Base-by-base conservation (phyloP, 2,888 invertebrate species). In the Tyria jacobaeae region DNA sequence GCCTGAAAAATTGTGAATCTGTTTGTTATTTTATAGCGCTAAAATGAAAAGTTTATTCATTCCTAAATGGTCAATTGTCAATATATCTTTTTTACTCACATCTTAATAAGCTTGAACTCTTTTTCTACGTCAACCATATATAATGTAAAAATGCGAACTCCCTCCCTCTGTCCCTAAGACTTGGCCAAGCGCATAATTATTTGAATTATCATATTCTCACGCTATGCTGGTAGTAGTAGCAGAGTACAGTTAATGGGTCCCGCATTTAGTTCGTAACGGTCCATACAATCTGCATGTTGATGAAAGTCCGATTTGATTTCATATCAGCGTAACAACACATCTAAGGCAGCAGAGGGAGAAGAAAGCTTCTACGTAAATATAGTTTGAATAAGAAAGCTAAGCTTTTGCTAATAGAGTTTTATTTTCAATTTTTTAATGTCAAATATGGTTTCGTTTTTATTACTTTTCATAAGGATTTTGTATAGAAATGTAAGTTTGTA, bases 161-260 rank as follows among this genome's bases (percentile, higher is more conserved):
- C 25, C 27, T 39, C n/a, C 37, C 12, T 53, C 39, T 25, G 31
- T 21, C 49, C 61, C 52, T 55, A 37, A n/a, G 27, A 50, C 57
- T 41, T 54, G 44, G 47, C n/a, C 37, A 21, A 41, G 54, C 60
- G 66, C 25, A 41, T 56, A 48, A 60, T 52, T 62, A 47, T 6
- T 39, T 35, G 39, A 39, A 75, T 76, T 74, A 49, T 51, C 72
- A 71, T 69, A 75, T 74, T 75, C 75, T 66, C 77, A 75, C 75
- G 75, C 44, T 66, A 53, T 17, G 24, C 62, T 55, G 34, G 61
- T 64, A 44, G 31, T 54, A 48, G 73, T 62, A 65, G 67, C 61
- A 60, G 60, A 57, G 68, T 64, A 75, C 77, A 58, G 72, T 75
- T 74, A 74, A 66, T 68, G 57, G 52, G 37, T 50, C 60, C 60